phyloP scores from a whole-genome alignment of 2,888 invertebrate species.

The Acronicta leporina region DNA sequence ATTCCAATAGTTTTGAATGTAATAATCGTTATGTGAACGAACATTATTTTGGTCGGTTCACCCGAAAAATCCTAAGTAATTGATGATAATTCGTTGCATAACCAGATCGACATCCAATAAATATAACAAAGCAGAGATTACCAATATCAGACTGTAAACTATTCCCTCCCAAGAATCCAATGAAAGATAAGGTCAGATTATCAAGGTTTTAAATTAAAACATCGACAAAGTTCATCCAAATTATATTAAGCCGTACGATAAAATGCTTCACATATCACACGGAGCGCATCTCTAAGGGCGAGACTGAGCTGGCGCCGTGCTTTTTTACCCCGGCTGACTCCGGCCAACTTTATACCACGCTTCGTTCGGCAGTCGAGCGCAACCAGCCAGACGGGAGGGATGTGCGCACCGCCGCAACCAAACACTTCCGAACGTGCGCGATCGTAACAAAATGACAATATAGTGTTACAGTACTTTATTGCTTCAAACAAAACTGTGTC shows the following conservation, averaged over 20 bases:
- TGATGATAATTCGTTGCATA: no score
- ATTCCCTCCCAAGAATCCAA: not conserved
- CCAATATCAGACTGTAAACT: no score
- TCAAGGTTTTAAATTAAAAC: not conserved
- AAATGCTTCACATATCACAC: slow-evolving; percentile 66
- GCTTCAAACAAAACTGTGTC: slow-evolving; percentile 68
- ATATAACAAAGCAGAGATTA: no score
- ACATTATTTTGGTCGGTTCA: no score
- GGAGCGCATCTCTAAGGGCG: slow-evolving; percentile 86
- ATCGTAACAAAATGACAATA: slow-evolving; percentile 67
- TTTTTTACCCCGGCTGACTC: slow-evolving; percentile 83
- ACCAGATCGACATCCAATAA: no score
- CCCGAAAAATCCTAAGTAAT: no score
- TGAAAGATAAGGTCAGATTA: not conserved
- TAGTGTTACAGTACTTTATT: slow-evolving; percentile 54
- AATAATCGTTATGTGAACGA: no score
- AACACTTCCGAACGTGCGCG: slow-evolving; percentile 65
- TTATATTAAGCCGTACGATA: slow-evolving; percentile 65
- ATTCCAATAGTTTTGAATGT: no score
- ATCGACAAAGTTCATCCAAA: slow-evolving; percentile 16
- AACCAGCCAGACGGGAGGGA: slow-evolving; percentile 64
- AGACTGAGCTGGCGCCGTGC: slow-evolving; percentile 86
- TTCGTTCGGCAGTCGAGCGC: slow-evolving; percentile 77
- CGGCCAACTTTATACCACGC: slow-evolving; percentile 74
- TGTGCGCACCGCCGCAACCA: slow-evolving; percentile 58